Conservation (phyloP, 2,113 vertebrate genomes). For the Melanotaenia duboulayi region DNA sequence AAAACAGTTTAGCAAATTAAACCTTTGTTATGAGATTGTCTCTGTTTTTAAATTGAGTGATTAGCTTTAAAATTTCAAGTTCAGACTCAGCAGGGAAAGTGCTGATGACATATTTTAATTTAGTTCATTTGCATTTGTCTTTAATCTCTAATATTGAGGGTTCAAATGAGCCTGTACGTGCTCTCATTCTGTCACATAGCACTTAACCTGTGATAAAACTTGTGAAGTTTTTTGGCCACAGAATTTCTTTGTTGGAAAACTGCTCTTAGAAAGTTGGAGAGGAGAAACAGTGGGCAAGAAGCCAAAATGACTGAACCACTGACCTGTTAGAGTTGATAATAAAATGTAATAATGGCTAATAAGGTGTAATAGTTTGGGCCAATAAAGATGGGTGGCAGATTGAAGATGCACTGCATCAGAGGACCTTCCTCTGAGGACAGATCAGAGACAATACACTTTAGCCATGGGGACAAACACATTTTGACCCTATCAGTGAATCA, state of each 20-base stretch:
- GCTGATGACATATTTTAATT: slow-evolving; percentile 37
- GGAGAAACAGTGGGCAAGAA: slow-evolving; percentile 65
- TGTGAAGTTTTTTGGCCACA: slow-evolving; percentile 55
- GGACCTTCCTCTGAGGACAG: slow-evolving; percentile 73
- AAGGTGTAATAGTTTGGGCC: slow-evolving; percentile 69
- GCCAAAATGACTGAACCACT: slow-evolving; percentile 64
- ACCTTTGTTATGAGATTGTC: slow-evolving; percentile 48
- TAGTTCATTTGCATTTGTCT: slow-evolving; percentile 54
- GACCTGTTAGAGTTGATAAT: slow-evolving; percentile 71
- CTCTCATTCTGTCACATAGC: slow-evolving; percentile 47
- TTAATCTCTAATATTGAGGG: slow-evolving; percentile 58
- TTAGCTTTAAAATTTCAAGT: slow-evolving; percentile 47
- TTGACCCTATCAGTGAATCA: slow-evolving; percentile 88
- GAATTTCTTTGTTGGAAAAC: slow-evolving; percentile 48
- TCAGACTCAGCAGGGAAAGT: slow-evolving; percentile 38
- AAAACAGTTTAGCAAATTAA: slow-evolving; percentile 36
- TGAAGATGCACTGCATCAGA: slow-evolving; percentile 77
- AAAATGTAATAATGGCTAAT: slow-evolving; percentile 73
- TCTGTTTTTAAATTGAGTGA: slow-evolving; percentile 59
- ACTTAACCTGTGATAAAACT: slow-evolving; percentile 63
- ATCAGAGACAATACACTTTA: slow-evolving; percentile 85
- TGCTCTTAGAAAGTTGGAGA: slow-evolving; percentile 53
- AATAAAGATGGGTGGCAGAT: slow-evolving; percentile 74
- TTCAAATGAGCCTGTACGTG: slow-evolving; percentile 39
- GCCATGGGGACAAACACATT: slow-evolving; percentile 78